Base-by-base conservation (phyloP, 2,113 vertebrate species). In the Oplegnathus fasciatus region DNA sequence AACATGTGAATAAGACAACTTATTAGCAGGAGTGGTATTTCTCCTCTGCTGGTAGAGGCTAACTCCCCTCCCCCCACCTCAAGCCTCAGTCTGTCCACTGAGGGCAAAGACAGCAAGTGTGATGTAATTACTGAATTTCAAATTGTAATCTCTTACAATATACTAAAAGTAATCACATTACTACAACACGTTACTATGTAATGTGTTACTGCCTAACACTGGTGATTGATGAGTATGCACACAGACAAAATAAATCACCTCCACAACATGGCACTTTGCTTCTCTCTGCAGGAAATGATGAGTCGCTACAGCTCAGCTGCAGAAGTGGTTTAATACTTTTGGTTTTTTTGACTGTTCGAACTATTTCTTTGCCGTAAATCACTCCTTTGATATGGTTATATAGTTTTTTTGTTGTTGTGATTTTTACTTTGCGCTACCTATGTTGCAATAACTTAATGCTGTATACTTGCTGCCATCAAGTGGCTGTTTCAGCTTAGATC, bases 281-380 rank as follows among this genome's bases (percentile, higher is more conserved):
- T 54, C 73, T 65, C 81, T 77, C 93, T 91, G n/a, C 75, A 81
- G 90, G 85, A 74, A 18, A 73, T 28, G 32, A 26, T 14, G 17
- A 48, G 52, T 4, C 17, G 77, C 50, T 75, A 24, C 79, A 76
- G 8, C 37, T 50, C 17, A 62, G 5, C 42, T 42, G 2, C 34
- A 62, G 9, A 3, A 28, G 34, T 3, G n/a, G 1, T 76, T 76
- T 17, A 24, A 34, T 5, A 34, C 20, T 48, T 9, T 14, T 17
- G 58, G 69, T 14, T 46, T 32, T 40, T 34, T 34, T 7, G 6
- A 57, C 52, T 20, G 15, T 30, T 48, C 10, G 15, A 28, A 34
- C 34, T 50, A 10, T 61, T n/a, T 11, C 40, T 32, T 32, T 18
- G 14, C 24, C 34, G 11, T 44, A 28, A 73, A 37, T 6, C 2